phyloP scores from a whole-genome alignment of 2,113 vertebrate species.

The Onychostoma macrolepis region DNA sequence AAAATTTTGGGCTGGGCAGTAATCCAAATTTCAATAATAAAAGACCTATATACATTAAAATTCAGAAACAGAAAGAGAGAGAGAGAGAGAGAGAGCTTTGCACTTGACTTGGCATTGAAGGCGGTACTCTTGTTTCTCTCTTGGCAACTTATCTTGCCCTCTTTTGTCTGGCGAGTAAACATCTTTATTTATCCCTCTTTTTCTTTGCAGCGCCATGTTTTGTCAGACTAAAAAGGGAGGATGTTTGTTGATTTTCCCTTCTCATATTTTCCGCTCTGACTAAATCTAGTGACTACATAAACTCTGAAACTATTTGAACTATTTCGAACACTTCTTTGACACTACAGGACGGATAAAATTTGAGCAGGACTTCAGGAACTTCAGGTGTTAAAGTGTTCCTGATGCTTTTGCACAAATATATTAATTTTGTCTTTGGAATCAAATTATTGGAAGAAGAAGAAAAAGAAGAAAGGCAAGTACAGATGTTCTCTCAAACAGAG shows the following conservation, averaged over 20 bases:
- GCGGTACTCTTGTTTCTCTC: neutral
- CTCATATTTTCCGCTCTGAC: neutral
- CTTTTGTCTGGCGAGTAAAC: conserved; percentile 6
- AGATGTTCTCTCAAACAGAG: neutral
- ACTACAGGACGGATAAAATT: neutral
- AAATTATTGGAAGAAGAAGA: neutral
- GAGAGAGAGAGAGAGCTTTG: neutral
- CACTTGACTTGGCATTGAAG: neutral
- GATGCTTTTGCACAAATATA: neutral
- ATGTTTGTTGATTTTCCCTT: conserved; percentile 28
- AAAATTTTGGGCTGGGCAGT: neutral
- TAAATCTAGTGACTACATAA: neutral
- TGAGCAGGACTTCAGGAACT: neutral
- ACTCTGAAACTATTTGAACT: neutral
- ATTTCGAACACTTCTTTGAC: neutral
- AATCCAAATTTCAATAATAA: neutral
- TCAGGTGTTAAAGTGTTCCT: neutral
- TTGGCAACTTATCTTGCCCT: conserved; percentile 3
- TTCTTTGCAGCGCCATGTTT: neutral
- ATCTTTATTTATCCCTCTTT: conserved; percentile 10
- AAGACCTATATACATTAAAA: neutral
- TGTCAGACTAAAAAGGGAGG: neutral
- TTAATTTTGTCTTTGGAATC: neutral
- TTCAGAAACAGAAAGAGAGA: neutral
- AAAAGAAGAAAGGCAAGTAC: neutral